Evolutionary conservation across 2,113 vertebrate genomes (phyloP).

Genomic region (Oreocharis arfaki): DNA sequence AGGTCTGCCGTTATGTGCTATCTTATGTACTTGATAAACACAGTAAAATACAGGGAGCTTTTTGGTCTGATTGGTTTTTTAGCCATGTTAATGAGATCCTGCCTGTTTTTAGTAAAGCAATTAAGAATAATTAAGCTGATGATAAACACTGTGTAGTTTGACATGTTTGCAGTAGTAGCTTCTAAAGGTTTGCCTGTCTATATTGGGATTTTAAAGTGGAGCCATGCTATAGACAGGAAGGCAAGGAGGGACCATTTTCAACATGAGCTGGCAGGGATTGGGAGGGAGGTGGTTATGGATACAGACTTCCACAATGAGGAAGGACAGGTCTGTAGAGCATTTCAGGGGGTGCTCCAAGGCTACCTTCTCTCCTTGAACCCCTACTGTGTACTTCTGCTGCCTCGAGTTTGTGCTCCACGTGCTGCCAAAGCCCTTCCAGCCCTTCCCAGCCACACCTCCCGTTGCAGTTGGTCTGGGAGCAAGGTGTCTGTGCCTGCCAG

Average conservation of each 20-base stretch:
- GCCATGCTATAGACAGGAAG: background rate
- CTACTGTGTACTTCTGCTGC: background rate
- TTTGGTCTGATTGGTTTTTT: background rate
- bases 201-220: background rate
- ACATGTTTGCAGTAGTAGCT: background rate
- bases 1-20: background rate
- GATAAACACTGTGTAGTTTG: background rate
- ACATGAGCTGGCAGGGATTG: too few species aligned
- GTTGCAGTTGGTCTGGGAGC: background rate
- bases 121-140: background rate
- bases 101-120: background rate
- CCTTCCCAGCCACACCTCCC: background rate
- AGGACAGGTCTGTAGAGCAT: background rate
- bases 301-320: background rate
- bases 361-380: background rate
- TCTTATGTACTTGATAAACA: background rate
- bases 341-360: background rate
- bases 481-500: background rate
- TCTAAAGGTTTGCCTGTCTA: background rate
- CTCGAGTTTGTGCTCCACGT: background rate
- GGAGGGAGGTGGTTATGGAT: background rate
- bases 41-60: background rate
- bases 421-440: background rate
- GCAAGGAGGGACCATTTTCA: background rate
- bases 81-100: background rate